phyloP scores from a whole-genome alignment of 2,113 vertebrate species.

The Oplegnathus fasciatus region DNA sequence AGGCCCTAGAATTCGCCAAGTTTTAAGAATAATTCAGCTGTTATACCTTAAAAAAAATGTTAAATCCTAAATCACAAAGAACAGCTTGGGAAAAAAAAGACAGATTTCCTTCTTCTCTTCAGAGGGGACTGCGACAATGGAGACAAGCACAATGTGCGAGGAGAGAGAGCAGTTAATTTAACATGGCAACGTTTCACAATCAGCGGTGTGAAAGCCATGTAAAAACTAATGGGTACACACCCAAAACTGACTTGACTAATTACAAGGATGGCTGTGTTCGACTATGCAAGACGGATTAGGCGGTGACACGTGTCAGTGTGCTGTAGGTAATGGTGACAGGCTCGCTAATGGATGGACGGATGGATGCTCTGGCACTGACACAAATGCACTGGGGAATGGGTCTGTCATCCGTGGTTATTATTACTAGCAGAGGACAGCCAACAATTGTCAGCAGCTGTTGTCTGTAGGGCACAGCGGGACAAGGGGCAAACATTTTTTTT shows the following conservation, averaged over 20 bases:
- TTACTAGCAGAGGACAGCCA: conserved; percentile 35
- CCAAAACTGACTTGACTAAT: conserved; percentile 69
- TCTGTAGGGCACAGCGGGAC: conserved; percentile 14
- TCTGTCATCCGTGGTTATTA: conserved; percentile 41
- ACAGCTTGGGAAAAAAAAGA: neutral
- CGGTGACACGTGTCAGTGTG: conserved; percentile 44
- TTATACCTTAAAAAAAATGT: neutral
- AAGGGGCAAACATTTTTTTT: neutral
- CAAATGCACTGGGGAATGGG: conserved; percentile 29
- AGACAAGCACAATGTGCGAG: conserved; percentile 19
- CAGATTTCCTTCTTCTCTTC: neutral
- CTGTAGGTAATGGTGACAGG: conserved; percentile 46
- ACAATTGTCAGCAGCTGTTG: conserved; percentile 40
- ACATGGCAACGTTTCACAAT: conserved; percentile 61
- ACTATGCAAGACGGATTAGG: conserved; percentile 51
- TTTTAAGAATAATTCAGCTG: neutral
- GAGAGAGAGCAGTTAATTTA: conserved; percentile 61
- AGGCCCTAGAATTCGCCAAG: neutral
- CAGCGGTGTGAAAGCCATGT: conserved; percentile 55
- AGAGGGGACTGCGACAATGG: conserved; percentile 24
- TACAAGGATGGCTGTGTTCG: conserved; percentile 37
- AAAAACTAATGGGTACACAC: conserved; percentile 61
- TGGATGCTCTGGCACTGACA: conserved; percentile 44
- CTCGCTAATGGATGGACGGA: conserved; percentile 49
- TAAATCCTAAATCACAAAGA: neutral